Percentiles rank a stretch among this genome's conserved stretches.
These are phyloP conservation scores for Allophyes oxyacanthae DNA, from an alignment of 2,888 invertebrate genomes.

Conservation along the genomic window DNA sequence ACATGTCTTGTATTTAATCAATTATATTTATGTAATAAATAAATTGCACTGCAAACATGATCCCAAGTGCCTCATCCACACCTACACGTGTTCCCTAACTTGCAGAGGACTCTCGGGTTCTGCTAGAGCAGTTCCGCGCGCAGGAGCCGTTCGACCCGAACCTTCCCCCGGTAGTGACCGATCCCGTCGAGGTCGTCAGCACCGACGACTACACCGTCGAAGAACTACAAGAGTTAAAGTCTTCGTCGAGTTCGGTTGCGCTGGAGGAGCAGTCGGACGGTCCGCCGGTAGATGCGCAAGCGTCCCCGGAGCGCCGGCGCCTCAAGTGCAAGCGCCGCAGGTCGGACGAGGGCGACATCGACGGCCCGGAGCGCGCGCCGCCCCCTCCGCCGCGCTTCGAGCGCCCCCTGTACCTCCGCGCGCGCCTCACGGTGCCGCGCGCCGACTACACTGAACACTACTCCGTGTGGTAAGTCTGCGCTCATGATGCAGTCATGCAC, in stretches of 20 bases:
- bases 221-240: constrained; percentile 7
- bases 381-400: constrained; percentile 67
- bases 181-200: constrained; percentile 50
- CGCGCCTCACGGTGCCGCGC: constrained; percentile 69
- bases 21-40: no score
- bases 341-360: constrained; percentile 8
- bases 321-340: constrained; percentile 25
- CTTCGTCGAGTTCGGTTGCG: not conserved
- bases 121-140: constrained; percentile 70
- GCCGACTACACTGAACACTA: constrained; percentile 77
- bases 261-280: not conserved
- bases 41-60: no score
- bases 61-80: no score
- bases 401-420: constrained; percentile 67
- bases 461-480: constrained; percentile 64
- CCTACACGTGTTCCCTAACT: no score
- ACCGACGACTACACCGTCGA: constrained; percentile 38
- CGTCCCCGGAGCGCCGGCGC: constrained; percentile 15
- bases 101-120: constrained; percentile 66
- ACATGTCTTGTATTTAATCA: no score
- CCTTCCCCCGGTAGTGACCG: constrained; percentile 71
- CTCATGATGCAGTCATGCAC: no score
- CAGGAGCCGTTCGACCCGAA: constrained; percentile 65
- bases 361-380: constrained; percentile 10
- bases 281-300: not conserved